Conservation (phyloP, 2,797 vertebrate genomes). For the Cryptoblepharus egeriae region DNA sequence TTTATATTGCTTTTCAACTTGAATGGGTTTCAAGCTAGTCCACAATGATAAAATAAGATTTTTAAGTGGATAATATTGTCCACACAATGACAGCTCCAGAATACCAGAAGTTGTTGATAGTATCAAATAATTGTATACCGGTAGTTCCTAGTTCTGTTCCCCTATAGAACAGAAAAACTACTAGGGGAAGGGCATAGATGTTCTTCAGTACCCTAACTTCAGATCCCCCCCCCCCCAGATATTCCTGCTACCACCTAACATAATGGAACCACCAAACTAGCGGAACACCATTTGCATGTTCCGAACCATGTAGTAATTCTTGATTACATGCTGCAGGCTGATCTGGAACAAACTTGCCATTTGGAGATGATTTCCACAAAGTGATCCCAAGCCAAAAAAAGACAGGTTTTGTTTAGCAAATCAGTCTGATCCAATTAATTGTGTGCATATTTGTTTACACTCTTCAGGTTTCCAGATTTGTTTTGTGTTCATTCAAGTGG, state of each 20-base stretch:
- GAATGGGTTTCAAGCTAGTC: no score
- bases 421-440: neutral
- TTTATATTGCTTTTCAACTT: no score
- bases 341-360: slow-evolving; percentile 38
- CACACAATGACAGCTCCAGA: no score
- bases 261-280: neutral
- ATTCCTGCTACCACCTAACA: neutral
- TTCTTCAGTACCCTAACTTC: no score
- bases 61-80: no score
- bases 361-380: neutral
- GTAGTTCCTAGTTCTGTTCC: no score
- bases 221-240: no score
- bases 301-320: neutral
- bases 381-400: neutral
- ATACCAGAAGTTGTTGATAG: no score
- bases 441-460: neutral
- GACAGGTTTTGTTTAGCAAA: neutral
- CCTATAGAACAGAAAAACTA: no score
- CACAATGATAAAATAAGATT: no score
- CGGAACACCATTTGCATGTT: neutral
- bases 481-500: slow-evolving; percentile 3
- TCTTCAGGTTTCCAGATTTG: neutral
- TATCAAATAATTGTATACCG: no score
- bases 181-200: no score
- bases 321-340: neutral